A percentile compares a stretch with the other conserved stretches of the same genome.
These are phyloP conservation scores for Apis mellifera DNA, from an alignment of 1,140 invertebrate genomes.

Conservation along the genomic window Amel_HAv3.1 CM009942.2:7968001-7968500, in stretches of 20 bases:
- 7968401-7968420: constrained; percentile 13
- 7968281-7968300: too few relatives aligned
- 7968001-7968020: neutral
- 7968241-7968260: neutral
- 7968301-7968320: neutral
- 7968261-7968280: too few relatives aligned
- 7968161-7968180: neutral
- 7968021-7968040: neutral
- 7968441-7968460: neutral
- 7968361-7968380: neutral
- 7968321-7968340: neutral
- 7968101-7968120: neutral
- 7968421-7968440: neutral
- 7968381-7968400: neutral
- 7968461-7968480: neutral
- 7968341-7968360: neutral
- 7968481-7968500: neutral
- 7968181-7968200: neutral
- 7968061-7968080: neutral
- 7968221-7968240: neutral
- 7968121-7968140: neutral
- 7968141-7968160: neutral
- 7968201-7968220: neutral
- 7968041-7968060: neutral
- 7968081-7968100: neutral